These are phyloP conservation scores for Tamias sibiricus DNA, from an alignment of 2,113 vertebrate species.

Conservation along the genomic window DNA sequence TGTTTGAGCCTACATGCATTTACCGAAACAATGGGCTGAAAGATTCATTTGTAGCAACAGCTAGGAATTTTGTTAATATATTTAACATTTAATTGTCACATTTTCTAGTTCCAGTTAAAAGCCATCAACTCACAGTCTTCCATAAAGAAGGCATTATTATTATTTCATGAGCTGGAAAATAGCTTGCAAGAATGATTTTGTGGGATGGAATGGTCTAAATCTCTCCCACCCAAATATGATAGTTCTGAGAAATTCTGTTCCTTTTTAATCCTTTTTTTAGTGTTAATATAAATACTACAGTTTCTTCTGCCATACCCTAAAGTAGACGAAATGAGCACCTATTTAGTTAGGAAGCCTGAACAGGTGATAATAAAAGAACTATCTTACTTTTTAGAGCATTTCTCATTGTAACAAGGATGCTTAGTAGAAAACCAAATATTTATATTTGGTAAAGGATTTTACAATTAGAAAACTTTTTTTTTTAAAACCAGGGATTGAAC, in stretches of 20 bases:
- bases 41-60: neutral
- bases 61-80: conserved; percentile 17
- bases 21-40: neutral
- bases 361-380: neutral
- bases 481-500: too few relatives aligned
- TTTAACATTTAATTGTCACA: conserved; percentile 10
- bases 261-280: neutral
- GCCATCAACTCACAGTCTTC: neutral
- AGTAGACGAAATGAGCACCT: neutral
- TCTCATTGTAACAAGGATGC: neutral
- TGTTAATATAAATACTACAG: neutral
- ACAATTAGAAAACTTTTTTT: neutral
- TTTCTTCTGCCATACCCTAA: neutral
- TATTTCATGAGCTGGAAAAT: conserved; percentile 33
- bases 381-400: neutral
- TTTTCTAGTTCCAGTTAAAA: conserved; percentile 26
- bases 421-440: neutral
- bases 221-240: neutral
- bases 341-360: neutral
- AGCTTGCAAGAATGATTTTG: neutral
- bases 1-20: neutral
- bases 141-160: neutral
- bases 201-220: neutral
- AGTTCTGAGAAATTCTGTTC: conserved; percentile 18
- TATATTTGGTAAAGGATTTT: neutral